Evolutionary conservation across 2,888 invertebrate genomes (phyloP), one percentile per base, ranked within the genome.

Genomic region (Cephus sareptanus): DNA sequence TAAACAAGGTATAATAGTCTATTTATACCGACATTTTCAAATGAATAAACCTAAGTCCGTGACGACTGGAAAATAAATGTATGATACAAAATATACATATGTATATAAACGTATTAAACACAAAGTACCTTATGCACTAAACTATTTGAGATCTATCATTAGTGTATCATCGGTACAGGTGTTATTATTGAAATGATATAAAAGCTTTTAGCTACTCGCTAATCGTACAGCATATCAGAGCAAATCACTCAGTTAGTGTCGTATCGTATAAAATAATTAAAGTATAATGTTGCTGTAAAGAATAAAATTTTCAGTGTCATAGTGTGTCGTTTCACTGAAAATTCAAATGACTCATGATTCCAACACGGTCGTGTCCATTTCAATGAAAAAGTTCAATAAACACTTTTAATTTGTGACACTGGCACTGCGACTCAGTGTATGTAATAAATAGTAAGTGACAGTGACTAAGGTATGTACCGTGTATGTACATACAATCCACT

Each of bases 401-500:
- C 23, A 23, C 40, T 23, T 9, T 56, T 23, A 56, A 56, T 56
- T 56, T 23, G 40, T 56, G 40, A 23, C 40, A 9, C 40, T 56
- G 40, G 9, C 9, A 9, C 23, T 15, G 40, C 2, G 33, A 33
- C 33, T 56, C 40, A 56, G 40, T 56, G 40, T 56, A 56, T 9
- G 40, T 56, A 56, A 40, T 56, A 56, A 56, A 56, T 9, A 56
- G 40, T 23, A 23, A 56, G 15, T 56, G 40, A 56, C 23, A 71
- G 71, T 71, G 71, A 71, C 15, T 71, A 31, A 31, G 71, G 71
- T 34, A 71, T 71, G 71, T 71, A 33, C 71, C 12, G 13, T 71
- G 30, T 34, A 33, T 71, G 71, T 71, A 71, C 33, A 71, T 71
- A 70, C 31, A 71, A 33, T 71, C 12, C 33, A 33, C 13, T 71